These are phyloP conservation scores for Schlechtendalia chinensis DNA, from an alignment of 1,140 invertebrate genomes.

Conservation along the genomic window DNA sequence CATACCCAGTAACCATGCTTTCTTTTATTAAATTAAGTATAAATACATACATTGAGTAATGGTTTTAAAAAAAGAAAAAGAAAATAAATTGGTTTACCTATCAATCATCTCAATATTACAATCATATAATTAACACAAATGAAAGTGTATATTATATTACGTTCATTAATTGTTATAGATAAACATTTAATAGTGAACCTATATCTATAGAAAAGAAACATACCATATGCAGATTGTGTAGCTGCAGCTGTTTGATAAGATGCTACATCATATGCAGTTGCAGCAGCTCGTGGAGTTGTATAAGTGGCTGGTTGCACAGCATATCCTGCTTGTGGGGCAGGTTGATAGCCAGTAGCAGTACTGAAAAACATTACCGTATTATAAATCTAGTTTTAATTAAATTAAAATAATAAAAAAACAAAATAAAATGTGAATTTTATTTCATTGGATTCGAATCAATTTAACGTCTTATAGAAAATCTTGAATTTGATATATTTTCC, in stretches of 20 bases:
- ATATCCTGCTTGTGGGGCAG: constrained; percentile 75
- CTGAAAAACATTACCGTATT: constrained; percentile 51
- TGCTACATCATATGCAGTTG: constrained; percentile 71
- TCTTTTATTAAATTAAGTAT: too few species aligned
- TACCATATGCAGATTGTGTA: constrained; percentile 61
- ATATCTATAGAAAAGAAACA: neutral
- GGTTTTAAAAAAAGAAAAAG: too few species aligned
- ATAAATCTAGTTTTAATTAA: neutral
- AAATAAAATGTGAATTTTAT: neutral
- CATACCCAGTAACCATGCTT: too few species aligned
- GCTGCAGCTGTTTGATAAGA: constrained; percentile 75
- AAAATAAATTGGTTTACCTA: neutral
- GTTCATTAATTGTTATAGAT: too few species aligned
- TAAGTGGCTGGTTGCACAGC: constrained; percentile 72
- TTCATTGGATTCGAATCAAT: too few species aligned
- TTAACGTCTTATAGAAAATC: too few species aligned
- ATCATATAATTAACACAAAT: too few species aligned
- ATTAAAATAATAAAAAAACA: too few species aligned
- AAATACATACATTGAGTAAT: too few species aligned
- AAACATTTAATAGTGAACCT: too few species aligned
- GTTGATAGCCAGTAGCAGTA: constrained; percentile 71
- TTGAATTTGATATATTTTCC: too few species aligned
- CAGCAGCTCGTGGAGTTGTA: constrained; percentile 69
- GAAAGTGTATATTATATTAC: too few species aligned
- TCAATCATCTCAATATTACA: neutral